These are phyloP conservation scores for Pyxicephalus adspersus DNA, from an alignment of 2,113 vertebrate species.

Conservation along the genomic window DNA sequence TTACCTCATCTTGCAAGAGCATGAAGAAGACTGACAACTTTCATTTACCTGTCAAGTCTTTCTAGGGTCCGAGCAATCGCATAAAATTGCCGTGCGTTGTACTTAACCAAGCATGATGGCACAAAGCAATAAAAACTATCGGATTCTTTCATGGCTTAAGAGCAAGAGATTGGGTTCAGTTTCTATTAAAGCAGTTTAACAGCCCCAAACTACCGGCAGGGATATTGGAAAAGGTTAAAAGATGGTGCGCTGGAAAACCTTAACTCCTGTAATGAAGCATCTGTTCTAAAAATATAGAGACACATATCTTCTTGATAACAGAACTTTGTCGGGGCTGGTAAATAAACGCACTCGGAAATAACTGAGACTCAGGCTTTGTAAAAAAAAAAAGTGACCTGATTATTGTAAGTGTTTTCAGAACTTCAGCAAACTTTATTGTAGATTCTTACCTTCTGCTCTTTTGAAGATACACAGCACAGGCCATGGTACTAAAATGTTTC, in stretches of 20 bases:
- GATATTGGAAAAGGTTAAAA: constrained; percentile 47
- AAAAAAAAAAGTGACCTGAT: no score
- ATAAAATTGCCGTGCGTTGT: constrained; percentile 48
- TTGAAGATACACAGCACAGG: no score
- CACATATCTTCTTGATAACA: neutral
- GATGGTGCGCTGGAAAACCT: constrained; percentile 18
- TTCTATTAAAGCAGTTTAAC: constrained; percentile 59
- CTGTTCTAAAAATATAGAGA: constrained; percentile 42
- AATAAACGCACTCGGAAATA: neutral
- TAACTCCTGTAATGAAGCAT: constrained; percentile 48
- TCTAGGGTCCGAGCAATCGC: constrained; percentile 42
- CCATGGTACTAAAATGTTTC: no score
- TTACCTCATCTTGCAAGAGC: constrained; percentile 9
- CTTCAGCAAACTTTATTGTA: no score
- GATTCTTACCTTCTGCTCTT: no score
- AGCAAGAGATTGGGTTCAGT: constrained; percentile 42
- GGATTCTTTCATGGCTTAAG: constrained; percentile 45
- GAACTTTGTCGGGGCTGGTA: constrained; percentile 2
- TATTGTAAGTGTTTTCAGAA: no score
- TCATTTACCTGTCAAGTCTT: constrained; percentile 50
- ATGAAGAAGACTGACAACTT: constrained; percentile 57
- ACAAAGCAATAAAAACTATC: constrained; percentile 52
- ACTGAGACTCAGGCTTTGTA: neutral
- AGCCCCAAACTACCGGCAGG: constrained; percentile 40
- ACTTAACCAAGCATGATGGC: constrained; percentile 54